phyloP scores from a whole-genome alignment of 2,797 vertebrate genomes.

The Danio kyathit region DNA sequence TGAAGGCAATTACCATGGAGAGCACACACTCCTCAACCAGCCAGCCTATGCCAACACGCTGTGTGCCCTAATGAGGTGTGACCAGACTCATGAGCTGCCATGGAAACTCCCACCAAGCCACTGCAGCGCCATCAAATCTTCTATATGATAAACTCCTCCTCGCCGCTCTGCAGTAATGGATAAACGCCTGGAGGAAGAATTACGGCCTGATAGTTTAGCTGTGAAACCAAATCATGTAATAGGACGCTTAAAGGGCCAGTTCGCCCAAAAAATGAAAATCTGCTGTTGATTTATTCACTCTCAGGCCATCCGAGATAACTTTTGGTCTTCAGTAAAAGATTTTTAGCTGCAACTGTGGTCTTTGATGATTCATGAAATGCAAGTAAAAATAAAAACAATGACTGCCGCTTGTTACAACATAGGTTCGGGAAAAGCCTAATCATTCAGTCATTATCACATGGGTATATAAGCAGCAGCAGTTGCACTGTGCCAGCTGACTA shows the following conservation, averaged over 20 bases:
- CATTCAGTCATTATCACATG: too few relatives aligned
- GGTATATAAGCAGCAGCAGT: too few relatives aligned
- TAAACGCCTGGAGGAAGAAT: constrained; percentile 40
- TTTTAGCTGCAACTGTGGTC: too few relatives aligned
- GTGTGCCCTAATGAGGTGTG: constrained; percentile 78
- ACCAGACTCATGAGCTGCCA: constrained; percentile 76
- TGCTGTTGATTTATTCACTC: too few relatives aligned
- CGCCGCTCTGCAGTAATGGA: constrained; percentile 26
- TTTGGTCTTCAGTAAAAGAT: too few relatives aligned
- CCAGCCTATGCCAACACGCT: constrained; percentile 75
- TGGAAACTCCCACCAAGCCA: constrained; percentile 70
- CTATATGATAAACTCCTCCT: constrained; percentile 53
- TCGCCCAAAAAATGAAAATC: neutral
- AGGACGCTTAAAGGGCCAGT: neutral
- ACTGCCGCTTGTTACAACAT: too few relatives aligned
- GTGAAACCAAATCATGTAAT: neutral
- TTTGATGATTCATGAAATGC: too few relatives aligned
- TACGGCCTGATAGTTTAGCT: neutral
- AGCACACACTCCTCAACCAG: constrained; percentile 79
- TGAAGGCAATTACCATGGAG: constrained; percentile 79
- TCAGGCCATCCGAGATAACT: too few relatives aligned
- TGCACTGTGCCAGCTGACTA: too few relatives aligned
- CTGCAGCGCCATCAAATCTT: constrained; percentile 54
- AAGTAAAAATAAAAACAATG: too few relatives aligned
- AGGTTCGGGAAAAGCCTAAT: too few relatives aligned